phyloP scores from a whole-genome alignment of 2,888 invertebrate genomes.

The Boloria selene region DNA sequence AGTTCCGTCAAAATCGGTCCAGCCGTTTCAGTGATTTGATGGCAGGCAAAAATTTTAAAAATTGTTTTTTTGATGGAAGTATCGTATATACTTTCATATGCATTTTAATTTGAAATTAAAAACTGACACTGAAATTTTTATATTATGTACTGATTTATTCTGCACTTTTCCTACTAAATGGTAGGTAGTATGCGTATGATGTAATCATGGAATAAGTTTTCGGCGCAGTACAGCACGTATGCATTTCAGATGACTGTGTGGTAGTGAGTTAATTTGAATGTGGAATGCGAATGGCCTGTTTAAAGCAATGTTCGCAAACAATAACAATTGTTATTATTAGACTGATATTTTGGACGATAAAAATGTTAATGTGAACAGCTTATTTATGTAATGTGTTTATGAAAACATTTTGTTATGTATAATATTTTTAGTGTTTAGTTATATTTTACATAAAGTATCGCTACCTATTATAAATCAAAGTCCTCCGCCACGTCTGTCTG shows the following conservation, averaged over 20 bases:
- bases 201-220: slow-evolving; percentile 19
- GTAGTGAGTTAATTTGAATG: slow-evolving; percentile 29
- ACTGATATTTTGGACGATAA: slow-evolving; percentile 21
- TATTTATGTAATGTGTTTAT: slow-evolving; percentile 13
- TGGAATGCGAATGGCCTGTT: slow-evolving; percentile 28
- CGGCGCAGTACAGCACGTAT: slow-evolving; percentile 27
- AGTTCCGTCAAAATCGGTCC: no score
- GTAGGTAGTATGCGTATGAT: neutral
- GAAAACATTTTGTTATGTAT: slow-evolving; percentile 6
- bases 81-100: no score
- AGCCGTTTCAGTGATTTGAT: no score
- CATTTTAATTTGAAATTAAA: no score
- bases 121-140: no score
- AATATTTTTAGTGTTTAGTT: no score
- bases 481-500: no score
- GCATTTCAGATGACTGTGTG: slow-evolving; percentile 29
- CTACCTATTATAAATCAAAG: no score
- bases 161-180: neutral
- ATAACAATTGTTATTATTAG: slow-evolving; percentile 22
- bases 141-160: neutral
- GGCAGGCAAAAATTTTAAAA: no score
- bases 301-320: slow-evolving; percentile 25
- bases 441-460: no score
- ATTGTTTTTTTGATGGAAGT: neutral
- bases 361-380: slow-evolving; percentile 14